A percentile compares a stretch with the other conserved stretches of the same genome.
These are phyloP conservation scores for Sminthurinus aureus DNA, from an alignment of 2,888 invertebrate genomes.

Conservation along the genomic window DNA sequence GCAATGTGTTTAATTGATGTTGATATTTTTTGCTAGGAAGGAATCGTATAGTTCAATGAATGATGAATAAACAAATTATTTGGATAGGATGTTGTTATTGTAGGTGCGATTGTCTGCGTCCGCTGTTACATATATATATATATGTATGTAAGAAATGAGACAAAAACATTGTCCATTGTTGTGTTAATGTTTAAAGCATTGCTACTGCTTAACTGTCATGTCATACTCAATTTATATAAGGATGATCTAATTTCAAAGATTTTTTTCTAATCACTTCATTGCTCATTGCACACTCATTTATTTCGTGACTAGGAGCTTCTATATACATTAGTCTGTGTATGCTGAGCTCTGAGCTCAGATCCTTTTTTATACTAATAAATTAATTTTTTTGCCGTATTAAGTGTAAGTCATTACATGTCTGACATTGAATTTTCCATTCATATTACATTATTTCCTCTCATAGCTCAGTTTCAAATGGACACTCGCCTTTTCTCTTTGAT, in stretches of 20 bases:
- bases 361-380: slow-evolving; percentile 15
- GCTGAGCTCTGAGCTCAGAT: background rate
- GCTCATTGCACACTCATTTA: background rate
- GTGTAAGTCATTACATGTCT: slow-evolving; percentile 18
- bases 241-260: slow-evolving; percentile 34
- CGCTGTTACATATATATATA: slow-evolving; percentile 3
- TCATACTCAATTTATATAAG: slow-evolving; percentile 27
- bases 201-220: slow-evolving; percentile 19
- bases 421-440: slow-evolving; percentile 14
- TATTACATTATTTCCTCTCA: background rate
- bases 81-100: background rate
- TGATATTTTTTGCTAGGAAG: background rate
- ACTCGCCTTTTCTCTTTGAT: slow-evolving; percentile 2
- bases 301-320: background rate
- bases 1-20: background rate
- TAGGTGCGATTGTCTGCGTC: background rate
- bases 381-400: slow-evolving; percentile 16
- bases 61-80: background rate
- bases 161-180: background rate
- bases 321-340: background rate
- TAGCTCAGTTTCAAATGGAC: background rate
- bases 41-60: background rate
- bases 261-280: slow-evolving; percentile 1
- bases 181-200: background rate
- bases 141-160: too few species aligned